A percentile compares a stretch with the other conserved stretches of the same genome.
phyloP scores from a whole-genome alignment of 2,797 vertebrate genomes.

The Thaleichthys pacificus region DNA sequence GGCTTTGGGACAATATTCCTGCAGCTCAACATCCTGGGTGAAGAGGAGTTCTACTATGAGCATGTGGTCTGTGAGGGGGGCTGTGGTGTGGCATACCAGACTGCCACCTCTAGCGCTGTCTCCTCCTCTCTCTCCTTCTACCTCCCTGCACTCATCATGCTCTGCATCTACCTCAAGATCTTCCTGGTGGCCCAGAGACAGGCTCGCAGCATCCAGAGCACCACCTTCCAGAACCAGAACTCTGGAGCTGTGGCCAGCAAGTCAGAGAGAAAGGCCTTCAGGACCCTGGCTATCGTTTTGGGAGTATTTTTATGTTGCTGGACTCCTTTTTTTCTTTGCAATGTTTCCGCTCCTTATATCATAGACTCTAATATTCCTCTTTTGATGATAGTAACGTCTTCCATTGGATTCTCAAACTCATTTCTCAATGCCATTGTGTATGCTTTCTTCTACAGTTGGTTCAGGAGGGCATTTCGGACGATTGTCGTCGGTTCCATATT shows the following conservation, averaged over 20 bases:
- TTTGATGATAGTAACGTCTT: slow-evolving; percentile 27
- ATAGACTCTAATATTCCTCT: slow-evolving; percentile 7
- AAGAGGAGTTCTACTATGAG: too few relatives aligned
- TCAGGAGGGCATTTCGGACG: slow-evolving; percentile 31
- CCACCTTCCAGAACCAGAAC: neutral
- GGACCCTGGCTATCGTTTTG: slow-evolving; percentile 34
- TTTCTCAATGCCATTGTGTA: slow-evolving; percentile 37
- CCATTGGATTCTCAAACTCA: slow-evolving; percentile 40
- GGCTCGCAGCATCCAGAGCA: slow-evolving; percentile 19
- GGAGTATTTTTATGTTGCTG: slow-evolving; percentile 36
- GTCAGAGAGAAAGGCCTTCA: slow-evolving; percentile 36
- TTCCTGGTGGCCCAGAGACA: slow-evolving; percentile 37
- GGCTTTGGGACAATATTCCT: slow-evolving; percentile 81
- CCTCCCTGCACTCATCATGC: too few relatives aligned
- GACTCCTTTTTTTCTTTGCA: slow-evolving; percentile 33
- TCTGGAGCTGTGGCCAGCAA: neutral
- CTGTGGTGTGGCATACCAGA: too few relatives aligned
- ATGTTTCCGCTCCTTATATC: slow-evolving; percentile 24
- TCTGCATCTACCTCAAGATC: slow-evolving; percentile 23
- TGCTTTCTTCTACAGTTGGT: slow-evolving; percentile 45
- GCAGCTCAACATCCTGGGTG: slow-evolving; percentile 68
- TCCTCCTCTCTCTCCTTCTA: too few relatives aligned
- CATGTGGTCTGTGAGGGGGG: too few relatives aligned
- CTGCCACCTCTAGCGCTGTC: too few relatives aligned
- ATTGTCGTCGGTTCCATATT: slow-evolving; percentile 26